Conservation (phyloP, 2,797 vertebrate genomes). For the Poecilia velifera region DNA sequence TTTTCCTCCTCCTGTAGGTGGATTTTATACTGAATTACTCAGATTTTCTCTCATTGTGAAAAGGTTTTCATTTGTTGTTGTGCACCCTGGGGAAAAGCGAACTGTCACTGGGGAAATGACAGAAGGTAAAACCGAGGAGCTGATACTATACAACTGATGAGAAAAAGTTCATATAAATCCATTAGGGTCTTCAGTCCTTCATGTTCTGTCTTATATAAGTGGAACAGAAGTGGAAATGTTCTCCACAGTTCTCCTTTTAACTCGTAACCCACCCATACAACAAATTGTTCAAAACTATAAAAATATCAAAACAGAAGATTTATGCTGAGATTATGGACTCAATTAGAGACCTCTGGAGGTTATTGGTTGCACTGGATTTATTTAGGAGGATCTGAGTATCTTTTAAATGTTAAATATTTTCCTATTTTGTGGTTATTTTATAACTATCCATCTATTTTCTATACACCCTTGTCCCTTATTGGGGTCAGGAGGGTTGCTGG, state of each 20-base stretch:
- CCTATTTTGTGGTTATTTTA: too few relatives aligned
- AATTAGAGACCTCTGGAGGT: neutral
- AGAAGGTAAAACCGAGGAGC: neutral
- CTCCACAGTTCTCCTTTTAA: neutral
- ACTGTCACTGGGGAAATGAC: conserved; percentile 14
- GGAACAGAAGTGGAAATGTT: neutral
- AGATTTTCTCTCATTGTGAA: conserved; percentile 20
- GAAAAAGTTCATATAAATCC: neutral
- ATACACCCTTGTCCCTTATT: too few relatives aligned
- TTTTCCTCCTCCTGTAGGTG: conserved; percentile 13
- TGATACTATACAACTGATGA: neutral
- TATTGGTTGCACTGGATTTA: neutral
- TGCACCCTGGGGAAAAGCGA: conserved; percentile 1
- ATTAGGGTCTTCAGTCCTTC: neutral
- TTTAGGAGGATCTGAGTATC: neutral
- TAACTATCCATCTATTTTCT: too few relatives aligned
- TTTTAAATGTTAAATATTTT: neutral
- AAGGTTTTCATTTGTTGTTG: conserved; percentile 24
- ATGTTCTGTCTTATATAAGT: neutral
- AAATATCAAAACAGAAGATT: neutral
- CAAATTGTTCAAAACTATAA: neutral
- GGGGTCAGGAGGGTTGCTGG: too few relatives aligned
- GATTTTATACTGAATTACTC: conserved; percentile 45
- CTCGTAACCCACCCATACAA: neutral
- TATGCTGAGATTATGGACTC: neutral